Evolutionary conservation across 2,888 invertebrate species (phyloP).

Genomic region (Megaustenia siamemsis): DNA sequence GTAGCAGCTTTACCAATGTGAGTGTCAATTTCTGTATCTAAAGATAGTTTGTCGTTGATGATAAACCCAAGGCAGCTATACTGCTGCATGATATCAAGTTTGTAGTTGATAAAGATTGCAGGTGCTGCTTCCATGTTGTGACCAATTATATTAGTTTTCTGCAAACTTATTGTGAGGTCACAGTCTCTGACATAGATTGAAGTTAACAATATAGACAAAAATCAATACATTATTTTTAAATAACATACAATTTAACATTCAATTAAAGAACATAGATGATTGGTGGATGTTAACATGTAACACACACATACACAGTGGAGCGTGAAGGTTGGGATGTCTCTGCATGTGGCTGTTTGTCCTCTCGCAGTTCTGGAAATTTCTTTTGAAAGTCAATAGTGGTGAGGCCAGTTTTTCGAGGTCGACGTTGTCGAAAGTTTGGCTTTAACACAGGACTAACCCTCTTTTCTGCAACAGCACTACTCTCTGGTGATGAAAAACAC

Average conservation of each 20-base stretch:
- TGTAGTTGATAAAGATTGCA: too few relatives aligned
- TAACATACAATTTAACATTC: background rate
- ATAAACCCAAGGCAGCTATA: too few relatives aligned
- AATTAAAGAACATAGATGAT: background rate
- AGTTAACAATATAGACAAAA: background rate
- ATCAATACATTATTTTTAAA: background rate
- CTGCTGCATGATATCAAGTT: too few relatives aligned
- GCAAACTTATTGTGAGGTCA: too few relatives aligned
- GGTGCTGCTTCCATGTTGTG: too few relatives aligned
- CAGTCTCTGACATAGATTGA: too few relatives aligned
- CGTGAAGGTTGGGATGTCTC: constrained; percentile 45
- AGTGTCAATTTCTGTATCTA: too few relatives aligned
- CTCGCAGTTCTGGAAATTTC: constrained; percentile 75
- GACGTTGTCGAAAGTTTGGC: constrained; percentile 76
- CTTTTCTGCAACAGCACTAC: constrained; percentile 48
- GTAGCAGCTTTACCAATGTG: too few relatives aligned
- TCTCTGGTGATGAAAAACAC: constrained; percentile 30
- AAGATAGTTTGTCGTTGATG: too few relatives aligned
- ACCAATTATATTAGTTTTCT: too few relatives aligned
- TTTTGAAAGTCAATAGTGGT: constrained; percentile 79
- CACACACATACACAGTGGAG: constrained; percentile 22
- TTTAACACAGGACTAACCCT: constrained; percentile 64
- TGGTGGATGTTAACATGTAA: background rate
- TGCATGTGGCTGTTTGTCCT: constrained; percentile 60
- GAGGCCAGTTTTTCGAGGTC: constrained; percentile 78